These are phyloP conservation scores for Callitettix versicolor DNA, from an alignment of 1,140 invertebrate genomes.

Conservation along the genomic window DNA sequence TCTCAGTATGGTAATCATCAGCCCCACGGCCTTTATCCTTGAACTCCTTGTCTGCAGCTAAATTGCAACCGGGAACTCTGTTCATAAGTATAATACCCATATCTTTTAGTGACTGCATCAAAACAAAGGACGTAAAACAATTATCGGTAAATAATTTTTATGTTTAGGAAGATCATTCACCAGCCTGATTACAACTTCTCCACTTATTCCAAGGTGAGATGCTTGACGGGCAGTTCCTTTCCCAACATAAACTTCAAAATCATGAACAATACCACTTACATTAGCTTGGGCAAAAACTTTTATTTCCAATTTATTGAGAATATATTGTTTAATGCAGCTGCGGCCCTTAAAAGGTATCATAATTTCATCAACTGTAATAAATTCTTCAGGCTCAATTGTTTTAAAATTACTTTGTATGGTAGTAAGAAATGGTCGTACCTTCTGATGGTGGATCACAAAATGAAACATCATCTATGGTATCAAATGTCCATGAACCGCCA, in stretches of 20 bases:
- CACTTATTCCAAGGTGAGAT: conserved; percentile 12
- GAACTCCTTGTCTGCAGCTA: conserved; percentile 18
- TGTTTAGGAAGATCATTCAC: background rate
- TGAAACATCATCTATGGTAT: no score
- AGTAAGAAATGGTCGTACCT: no score
- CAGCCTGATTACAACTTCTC: background rate
- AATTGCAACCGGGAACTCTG: conserved; percentile 14
- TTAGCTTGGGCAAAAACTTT: conserved; percentile 19
- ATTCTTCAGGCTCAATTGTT: no score
- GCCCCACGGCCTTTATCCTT: conserved; percentile 10
- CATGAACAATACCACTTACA: conserved; percentile 13
- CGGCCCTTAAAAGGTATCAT: conserved; percentile 23
- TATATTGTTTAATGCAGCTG: conserved; percentile 24
- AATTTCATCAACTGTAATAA: no score
- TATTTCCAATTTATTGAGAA: conserved; percentile 28
- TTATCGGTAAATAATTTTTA: conserved; percentile 20
- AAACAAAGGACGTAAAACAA: conserved; percentile 17
- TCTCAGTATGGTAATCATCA: conserved; percentile 16
- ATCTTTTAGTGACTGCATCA: conserved; percentile 11
- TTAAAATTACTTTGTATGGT: no score
- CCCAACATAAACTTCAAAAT: conserved; percentile 18
- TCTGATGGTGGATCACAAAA: no score
- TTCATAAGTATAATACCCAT: conserved; percentile 17
- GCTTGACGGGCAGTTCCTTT: conserved; percentile 10
- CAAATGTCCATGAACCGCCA: no score